Conservation (phyloP, 1,140 invertebrate species). For the Tetramorium parvispinum region DNA sequence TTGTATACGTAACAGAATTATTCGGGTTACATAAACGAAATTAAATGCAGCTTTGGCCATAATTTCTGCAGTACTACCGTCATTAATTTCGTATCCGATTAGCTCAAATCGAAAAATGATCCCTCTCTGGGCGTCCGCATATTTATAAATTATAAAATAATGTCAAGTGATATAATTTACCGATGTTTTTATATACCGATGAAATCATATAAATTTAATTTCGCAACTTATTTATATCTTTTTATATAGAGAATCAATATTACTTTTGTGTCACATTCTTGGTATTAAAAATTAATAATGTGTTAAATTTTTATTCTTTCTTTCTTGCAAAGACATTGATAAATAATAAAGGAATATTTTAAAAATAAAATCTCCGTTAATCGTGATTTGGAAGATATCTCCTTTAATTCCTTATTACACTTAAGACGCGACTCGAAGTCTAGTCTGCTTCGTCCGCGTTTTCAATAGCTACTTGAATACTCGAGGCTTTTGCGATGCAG, state of each 20-base stretch:
- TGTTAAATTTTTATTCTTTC: neutral
- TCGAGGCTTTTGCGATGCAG: conserved; percentile 32
- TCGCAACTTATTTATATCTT: neutral
- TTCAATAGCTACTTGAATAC: conserved; percentile 50
- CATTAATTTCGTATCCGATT: conserved; percentile 24
- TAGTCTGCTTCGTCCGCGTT: conserved; percentile 55
- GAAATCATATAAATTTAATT: conserved; percentile 4
- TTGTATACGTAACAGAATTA: conserved; percentile 42
- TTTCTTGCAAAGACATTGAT: neutral
- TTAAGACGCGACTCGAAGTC: conserved; percentile 14
- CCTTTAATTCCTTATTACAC: conserved; percentile 51
- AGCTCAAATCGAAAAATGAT: conserved; percentile 6
- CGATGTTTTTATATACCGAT: neutral
- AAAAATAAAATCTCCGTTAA: neutral
- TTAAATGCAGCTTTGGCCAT: conserved; percentile 2
- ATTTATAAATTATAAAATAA: conserved; percentile 30
- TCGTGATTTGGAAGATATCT: conserved; percentile 10
- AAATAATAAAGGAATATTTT: neutral
- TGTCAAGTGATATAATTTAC: neutral
- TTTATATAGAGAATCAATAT: neutral
- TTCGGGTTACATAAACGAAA: conserved; percentile 19
- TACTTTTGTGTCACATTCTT: neutral
- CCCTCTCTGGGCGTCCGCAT: neutral
- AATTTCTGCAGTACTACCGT: conserved; percentile 1
- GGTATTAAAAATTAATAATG: neutral